Evolutionary conservation across 2,113 vertebrate species (phyloP), one percentile per base, ranked within the genome.

Genomic region (Proterorhinus semilunaris): DNA sequence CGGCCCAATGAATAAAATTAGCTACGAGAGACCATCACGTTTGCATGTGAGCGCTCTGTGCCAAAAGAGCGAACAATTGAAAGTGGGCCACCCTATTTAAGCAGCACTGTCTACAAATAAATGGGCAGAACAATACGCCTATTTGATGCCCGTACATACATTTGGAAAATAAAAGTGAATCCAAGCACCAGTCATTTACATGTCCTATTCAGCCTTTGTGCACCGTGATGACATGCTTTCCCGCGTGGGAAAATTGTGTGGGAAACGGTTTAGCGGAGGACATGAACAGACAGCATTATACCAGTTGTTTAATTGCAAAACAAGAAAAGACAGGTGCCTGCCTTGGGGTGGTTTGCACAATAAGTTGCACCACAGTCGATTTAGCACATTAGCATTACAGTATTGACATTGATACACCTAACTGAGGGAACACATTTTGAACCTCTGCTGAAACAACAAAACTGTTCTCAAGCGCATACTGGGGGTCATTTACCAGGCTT

Each of bases 21-120:
- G 71, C 52, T 66, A 85, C 54, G 78, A 87, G 81, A 82, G 85
- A 72, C 67, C 81, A 65, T 86, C 16, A 3, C 62, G 70, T 90
- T 88, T 80, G 76, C 81, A 87, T 87, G 85, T 86, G 78, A 72
- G 69, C 69, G 77, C 7, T 53, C 66, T 4, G 66, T 57, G 64
- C 17, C 54, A 71, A 50, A 47, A 8, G 46, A 66, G 45, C 36
- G 62, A 68, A 54, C 10, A 66, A 66, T 61, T 11, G 53, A 70
- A 47, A 47, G 21, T 21, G 27, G n/a, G 11, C 68, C 46, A 54
- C 62, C 83, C 65, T 74, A 45, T 1, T 36, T 53, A 50, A 55
- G 44, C 52, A n/a, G 9, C 4, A 62, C 51, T 12, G 44, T 74
- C 51, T 75, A 73, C 64, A 68, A 36, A 52, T 48, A 53, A 49